phyloP scores from a whole-genome alignment of 2,888 invertebrate genomes.

The Microctonus aethiopoides region DNA sequence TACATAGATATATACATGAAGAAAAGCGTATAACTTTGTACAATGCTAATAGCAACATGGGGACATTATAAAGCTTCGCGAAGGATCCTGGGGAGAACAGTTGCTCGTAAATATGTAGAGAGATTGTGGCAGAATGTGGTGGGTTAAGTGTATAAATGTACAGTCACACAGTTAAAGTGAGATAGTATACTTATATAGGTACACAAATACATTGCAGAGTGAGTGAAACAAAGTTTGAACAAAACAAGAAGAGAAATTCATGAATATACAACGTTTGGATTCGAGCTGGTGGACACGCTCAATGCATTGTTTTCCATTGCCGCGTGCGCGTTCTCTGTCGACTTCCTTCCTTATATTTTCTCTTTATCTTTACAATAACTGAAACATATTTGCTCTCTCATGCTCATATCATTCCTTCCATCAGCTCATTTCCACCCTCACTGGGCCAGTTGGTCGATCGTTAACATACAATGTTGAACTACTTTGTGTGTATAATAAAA shows the following conservation, averaged over 20 bases:
- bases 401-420: slow-evolving; percentile 25
- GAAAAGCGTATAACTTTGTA: slow-evolving; percentile 28
- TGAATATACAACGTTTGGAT: slow-evolving; percentile 32
- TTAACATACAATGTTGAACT: not conserved
- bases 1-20: too few species aligned
- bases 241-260: slow-evolving; percentile 27
- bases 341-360: slow-evolving; percentile 26
- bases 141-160: not conserved
- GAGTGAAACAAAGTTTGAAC: not conserved
- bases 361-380: not conserved
- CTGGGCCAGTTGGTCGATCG: slow-evolving; percentile 34
- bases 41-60: slow-evolving; percentile 32
- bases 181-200: not conserved
- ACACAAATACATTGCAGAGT: not conserved
- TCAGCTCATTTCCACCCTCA: slow-evolving; percentile 33
- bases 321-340: slow-evolving; percentile 12
- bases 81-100: slow-evolving; percentile 49
- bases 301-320: slow-evolving; percentile 29
- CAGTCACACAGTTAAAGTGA: not conserved
- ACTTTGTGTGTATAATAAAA: not conserved
- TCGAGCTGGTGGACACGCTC: slow-evolving; percentile 28
- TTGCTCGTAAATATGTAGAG: slow-evolving; percentile 55
- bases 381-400: not conserved
- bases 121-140: slow-evolving; percentile 7
- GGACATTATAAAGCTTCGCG: slow-evolving; percentile 51